Conservation (phyloP, 2,113 vertebrate genomes). For the Turnix velox region DNA sequence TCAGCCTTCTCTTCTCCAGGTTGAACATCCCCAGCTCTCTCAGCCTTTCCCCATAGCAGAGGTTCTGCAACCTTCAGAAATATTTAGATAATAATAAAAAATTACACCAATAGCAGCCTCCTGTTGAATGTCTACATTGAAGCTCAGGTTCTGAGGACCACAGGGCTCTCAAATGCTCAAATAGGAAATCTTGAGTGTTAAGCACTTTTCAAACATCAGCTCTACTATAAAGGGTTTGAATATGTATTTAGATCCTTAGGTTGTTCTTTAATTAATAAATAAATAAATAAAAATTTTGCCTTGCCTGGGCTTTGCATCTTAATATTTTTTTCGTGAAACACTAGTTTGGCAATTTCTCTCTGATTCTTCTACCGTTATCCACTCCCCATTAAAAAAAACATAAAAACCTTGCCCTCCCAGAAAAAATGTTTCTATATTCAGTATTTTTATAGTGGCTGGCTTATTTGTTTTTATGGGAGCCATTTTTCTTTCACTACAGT, state of each 20-base stretch:
- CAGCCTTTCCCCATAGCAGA: too few relatives aligned
- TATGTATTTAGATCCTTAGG: neutral
- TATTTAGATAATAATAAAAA: neutral
- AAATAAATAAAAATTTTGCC: neutral
- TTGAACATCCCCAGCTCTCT: too few relatives aligned
- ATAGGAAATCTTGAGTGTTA: neutral
- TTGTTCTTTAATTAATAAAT: neutral
- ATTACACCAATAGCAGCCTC: neutral
- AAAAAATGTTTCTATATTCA: neutral
- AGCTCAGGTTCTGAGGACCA: neutral
- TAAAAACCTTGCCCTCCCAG: neutral
- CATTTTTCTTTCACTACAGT: conserved; percentile 20
- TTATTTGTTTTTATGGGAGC: neutral
- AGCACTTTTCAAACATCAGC: neutral
- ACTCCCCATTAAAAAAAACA: neutral
- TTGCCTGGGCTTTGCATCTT: neutral
- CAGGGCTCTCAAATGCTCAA: neutral
- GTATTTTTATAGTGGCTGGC: neutral
- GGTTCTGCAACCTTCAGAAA: too few relatives aligned
- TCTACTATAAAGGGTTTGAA: neutral
- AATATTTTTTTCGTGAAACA: neutral
- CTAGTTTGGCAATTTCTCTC: neutral
- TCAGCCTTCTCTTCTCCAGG: too few relatives aligned
- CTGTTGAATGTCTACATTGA: neutral
- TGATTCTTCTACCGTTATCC: neutral